Conservation (phyloP, 92 coral and sea anemone species). For the Isaurus tuberculatus region DNA sequence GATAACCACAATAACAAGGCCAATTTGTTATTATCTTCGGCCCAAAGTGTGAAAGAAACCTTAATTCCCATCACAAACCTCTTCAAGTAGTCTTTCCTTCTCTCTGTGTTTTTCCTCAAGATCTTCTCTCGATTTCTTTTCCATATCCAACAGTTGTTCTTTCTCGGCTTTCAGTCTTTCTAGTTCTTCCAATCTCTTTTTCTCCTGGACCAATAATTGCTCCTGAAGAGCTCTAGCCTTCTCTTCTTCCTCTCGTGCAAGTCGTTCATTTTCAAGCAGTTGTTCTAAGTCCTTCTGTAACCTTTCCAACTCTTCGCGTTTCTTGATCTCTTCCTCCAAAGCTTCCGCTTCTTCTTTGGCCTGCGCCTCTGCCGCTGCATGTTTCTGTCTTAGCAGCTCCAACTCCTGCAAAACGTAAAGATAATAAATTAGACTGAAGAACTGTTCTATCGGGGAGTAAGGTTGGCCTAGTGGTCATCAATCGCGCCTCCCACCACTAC, state of each 20-base stretch:
- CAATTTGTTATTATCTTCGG: too few relatives aligned
- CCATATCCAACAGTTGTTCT: conserved; percentile 79
- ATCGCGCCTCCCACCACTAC: too few relatives aligned
- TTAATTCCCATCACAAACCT: conserved; percentile 48
- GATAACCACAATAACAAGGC: too few relatives aligned
- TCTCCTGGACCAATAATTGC: conserved; percentile 75
- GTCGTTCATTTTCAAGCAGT: conserved; percentile 79
- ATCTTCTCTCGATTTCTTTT: conserved; percentile 81
- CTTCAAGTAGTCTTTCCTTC: conserved; percentile 85
- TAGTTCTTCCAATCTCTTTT: conserved; percentile 75
- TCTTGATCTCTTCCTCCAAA: conserved; percentile 80
- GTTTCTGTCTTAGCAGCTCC: conserved; percentile 78
- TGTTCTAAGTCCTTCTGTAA: conserved; percentile 82
- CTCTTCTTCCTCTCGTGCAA: conserved; percentile 89
- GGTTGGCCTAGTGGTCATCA: too few relatives aligned
- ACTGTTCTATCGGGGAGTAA: too few relatives aligned
- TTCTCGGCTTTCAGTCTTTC: conserved; percentile 79
- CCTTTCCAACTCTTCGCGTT: conserved; percentile 88
- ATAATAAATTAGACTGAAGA: neutral
- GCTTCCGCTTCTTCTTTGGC: conserved; percentile 85
- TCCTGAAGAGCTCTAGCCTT: conserved; percentile 84
- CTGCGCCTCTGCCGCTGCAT: conserved; percentile 84
- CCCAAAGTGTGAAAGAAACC: too few relatives aligned
- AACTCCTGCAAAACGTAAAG: conserved; percentile 70
- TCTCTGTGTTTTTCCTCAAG: conserved; percentile 91